Evolutionary conservation across 2,113 vertebrate species (phyloP), one percentile per base, ranked within the genome.

Genomic region (Mystacornis crossleyi): DNA sequence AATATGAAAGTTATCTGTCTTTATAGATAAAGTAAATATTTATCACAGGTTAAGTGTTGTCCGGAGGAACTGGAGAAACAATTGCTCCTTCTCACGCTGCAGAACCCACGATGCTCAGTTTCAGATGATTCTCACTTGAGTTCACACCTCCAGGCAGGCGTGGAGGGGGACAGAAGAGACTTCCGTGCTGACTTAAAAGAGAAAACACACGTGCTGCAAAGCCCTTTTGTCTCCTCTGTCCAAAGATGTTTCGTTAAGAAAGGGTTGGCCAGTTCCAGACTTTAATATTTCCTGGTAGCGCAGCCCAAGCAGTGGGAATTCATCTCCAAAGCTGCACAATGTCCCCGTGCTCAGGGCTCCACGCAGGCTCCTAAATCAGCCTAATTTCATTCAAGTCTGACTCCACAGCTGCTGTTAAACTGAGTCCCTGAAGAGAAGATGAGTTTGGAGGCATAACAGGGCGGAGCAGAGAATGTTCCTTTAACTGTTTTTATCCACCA

Each of bases 401-500:
- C 40, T 87, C 77, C 90, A 77, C 81, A 94, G 75, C 94, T 97
- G 93, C 83, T 93, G 55, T 54, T 86, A 94, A 95, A 93, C 71
- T 33, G 78, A 94, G 66, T 96, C 83, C 74, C 93, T 26, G 45
- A 96, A 91, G 88, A 89, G 62, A 89, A 85, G 67, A 21, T 9
- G 90, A 51, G 91, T 96, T 89, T 93, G 90, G 66, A 96, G 66
- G 74, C 78, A 81, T 60, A 86, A 93, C 74, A 95, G 88, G 83
- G 78, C 81, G 95, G 89, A 95, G 74, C 20, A 90, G 78, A 92
- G 79, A 95, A 64, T 65, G 82, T 66, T 92, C 50, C 71, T 96
- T 94, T 96, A 92, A 94, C 93, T 97, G 88, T 95, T 95, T 90
- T 96, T 83, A 89, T 89, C 66, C 60, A 57, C 62, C 74, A 81